phyloP scores from a whole-genome alignment of 2,113 vertebrate species.

The Megalops atlanticus region DNA sequence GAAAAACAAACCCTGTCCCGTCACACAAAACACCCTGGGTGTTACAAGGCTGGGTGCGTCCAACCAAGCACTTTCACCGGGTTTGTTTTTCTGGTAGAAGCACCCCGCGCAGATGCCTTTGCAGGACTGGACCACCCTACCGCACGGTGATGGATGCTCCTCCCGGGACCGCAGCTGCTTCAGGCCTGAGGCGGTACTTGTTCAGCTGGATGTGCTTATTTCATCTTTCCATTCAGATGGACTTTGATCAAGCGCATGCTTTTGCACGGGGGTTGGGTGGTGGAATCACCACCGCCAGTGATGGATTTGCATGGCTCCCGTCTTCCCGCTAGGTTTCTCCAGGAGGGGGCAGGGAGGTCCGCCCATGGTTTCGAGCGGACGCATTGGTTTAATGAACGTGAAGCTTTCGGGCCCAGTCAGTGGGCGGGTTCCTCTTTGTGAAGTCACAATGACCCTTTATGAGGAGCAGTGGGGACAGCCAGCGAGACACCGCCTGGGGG shows the following conservation, averaged over 20 bases:
- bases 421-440: slow-evolving; percentile 9
- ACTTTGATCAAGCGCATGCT: background rate
- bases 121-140: background rate
- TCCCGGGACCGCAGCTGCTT: background rate
- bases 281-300: background rate
- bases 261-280: background rate
- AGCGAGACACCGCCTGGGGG: background rate
- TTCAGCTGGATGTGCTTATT: background rate
- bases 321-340: slow-evolving; percentile 2
- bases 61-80: background rate
- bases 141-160: background rate
- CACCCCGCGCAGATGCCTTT: background rate
- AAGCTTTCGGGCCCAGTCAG: background rate
- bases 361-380: background rate
- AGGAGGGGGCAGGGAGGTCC: slow-evolving; percentile 15
- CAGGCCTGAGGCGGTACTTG: background rate
- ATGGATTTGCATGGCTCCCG: slow-evolving; percentile 3
- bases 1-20: background rate
- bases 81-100: background rate
- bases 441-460: slow-evolving; percentile 5
- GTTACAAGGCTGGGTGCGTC: too few species aligned
- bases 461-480: background rate
- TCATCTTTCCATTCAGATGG: background rate
- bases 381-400: background rate
- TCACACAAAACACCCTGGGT: too few species aligned